Percentiles rank a stretch among this genome's conserved stretches.
Evolutionary conservation across 1,140 invertebrate species (phyloP).

Genomic region (Drosophila nigrodunni): DNA sequence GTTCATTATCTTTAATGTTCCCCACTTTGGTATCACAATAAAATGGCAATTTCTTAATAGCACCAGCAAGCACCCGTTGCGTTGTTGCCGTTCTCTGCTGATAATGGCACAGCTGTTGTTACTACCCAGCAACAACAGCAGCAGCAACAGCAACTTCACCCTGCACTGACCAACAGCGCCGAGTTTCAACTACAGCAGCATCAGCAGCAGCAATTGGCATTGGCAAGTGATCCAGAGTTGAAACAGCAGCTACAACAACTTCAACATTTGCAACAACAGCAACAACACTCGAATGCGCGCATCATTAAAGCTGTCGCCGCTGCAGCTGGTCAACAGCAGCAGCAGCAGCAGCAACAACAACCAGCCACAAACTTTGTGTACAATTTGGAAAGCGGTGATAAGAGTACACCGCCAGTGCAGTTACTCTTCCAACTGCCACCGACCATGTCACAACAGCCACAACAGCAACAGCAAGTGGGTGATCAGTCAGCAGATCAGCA

Average conservation of each 20-base stretch:
- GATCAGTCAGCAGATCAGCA: conserved; percentile 76
- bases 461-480: conserved; percentile 68
- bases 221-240: conserved; percentile 68
- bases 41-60: conserved; percentile 23
- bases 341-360: conserved; percentile 70
- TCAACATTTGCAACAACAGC: conserved; percentile 85
- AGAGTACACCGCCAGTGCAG: conserved; percentile 79
- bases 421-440: conserved; percentile 79
- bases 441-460: conserved; percentile 64
- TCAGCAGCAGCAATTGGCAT: conserved; percentile 59
- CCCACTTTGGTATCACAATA: too few species aligned
- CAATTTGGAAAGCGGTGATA: conserved; percentile 78
- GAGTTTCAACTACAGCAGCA: conserved; percentile 71
- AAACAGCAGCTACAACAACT: conserved; percentile 84
- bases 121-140: conserved; percentile 54
- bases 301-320: conserved; percentile 84
- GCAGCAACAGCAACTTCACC: conserved; percentile 85
- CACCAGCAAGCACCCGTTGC: conserved; percentile 82
- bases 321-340: conserved; percentile 78
- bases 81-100: conserved; percentile 68
- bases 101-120: conserved; percentile 55
- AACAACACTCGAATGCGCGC: conserved; percentile 77
- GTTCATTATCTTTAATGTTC: not conserved
- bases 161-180: conserved; percentile 84
- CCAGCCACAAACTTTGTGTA: conserved; percentile 79